phyloP scores from a whole-genome alignment of 2,113 vertebrate species.

The Glaucidium brasilianum region DNA sequence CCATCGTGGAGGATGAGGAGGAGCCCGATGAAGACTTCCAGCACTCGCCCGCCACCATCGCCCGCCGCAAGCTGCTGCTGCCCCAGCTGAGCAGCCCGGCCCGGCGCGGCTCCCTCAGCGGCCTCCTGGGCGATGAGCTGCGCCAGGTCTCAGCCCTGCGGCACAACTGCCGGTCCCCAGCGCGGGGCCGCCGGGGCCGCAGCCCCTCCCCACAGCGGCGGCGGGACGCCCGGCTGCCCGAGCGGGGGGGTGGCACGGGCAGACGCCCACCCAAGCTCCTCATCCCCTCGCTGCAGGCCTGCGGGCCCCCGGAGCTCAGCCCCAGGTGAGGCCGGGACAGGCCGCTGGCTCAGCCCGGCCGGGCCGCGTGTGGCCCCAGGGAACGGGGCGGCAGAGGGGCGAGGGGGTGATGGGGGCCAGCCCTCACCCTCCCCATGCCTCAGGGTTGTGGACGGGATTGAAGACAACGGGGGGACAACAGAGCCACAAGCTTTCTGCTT shows the following conservation, averaged over 20 bases:
- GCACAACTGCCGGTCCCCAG: constrained; percentile 76
- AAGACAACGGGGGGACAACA: constrained; percentile 77
- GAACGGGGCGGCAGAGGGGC: background rate
- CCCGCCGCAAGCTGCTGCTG: constrained; percentile 75
- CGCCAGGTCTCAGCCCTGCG: constrained; percentile 78
- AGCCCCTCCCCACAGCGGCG: constrained; percentile 74
- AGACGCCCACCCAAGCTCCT: constrained; percentile 82
- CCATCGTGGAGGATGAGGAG: constrained; percentile 76
- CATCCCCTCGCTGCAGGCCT: constrained; percentile 80
- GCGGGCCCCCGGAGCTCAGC: constrained; percentile 85
- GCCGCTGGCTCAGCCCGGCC: rapidly evolving
- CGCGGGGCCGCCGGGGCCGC: constrained; percentile 66
- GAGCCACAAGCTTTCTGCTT: constrained; percentile 82
- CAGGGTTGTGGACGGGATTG: constrained; percentile 93
- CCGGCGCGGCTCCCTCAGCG: constrained; percentile 76
- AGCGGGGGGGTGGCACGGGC: background rate
- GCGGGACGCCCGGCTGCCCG: constrained; percentile 39
- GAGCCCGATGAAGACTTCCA: constrained; percentile 71
- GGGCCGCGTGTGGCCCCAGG: background rate
- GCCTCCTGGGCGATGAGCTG: constrained; percentile 85
- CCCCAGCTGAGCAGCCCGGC: constrained; percentile 75
- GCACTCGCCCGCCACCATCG: constrained; percentile 69
- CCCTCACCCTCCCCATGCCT: background rate
- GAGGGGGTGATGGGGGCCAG: rapidly evolving
- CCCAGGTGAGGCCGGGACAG: constrained; percentile 77